A percentile compares a stretch with the other conserved stretches of the same genome.
Conservation (phyloP, 2,888 invertebrate genomes). For the Mylabris sibirica region DNA sequence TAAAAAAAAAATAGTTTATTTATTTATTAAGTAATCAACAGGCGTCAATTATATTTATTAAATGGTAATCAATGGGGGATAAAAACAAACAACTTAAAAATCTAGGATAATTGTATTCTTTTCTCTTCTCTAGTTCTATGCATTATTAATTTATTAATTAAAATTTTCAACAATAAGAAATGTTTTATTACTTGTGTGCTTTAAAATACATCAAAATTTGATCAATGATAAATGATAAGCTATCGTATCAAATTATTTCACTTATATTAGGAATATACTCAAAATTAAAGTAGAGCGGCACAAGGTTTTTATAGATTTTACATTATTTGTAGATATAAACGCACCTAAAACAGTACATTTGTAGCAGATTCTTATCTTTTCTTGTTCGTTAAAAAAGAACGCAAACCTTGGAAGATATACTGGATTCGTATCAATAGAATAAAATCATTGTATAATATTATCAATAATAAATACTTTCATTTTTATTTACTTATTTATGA, state of each 20-base stretch:
- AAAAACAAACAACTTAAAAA: background rate
- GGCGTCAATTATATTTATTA: background rate
- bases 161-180: background rate
- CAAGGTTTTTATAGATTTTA: too few relatives aligned
- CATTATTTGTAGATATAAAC: too few relatives aligned
- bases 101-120: background rate
- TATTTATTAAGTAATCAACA: background rate
- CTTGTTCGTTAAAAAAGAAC: too few relatives aligned
- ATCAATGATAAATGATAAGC: background rate
- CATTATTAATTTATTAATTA: background rate
- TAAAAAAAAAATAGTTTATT: background rate
- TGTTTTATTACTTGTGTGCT: background rate
- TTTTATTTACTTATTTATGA: background rate
- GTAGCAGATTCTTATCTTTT: too few relatives aligned
- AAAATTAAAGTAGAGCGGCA: too few relatives aligned
- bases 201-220: background rate
- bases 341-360: too few relatives aligned
- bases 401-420: too few relatives aligned
- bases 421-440: too few relatives aligned
- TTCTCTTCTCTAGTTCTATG: background rate
- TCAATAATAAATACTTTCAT: slow-evolving; percentile 1
- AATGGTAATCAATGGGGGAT: background rate
- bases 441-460: too few relatives aligned
- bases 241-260: background rate
- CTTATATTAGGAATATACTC: too few relatives aligned